These are phyloP conservation scores for Torymus auratus DNA, from an alignment of 2,888 invertebrate species.

Conservation along the genomic window DNA sequence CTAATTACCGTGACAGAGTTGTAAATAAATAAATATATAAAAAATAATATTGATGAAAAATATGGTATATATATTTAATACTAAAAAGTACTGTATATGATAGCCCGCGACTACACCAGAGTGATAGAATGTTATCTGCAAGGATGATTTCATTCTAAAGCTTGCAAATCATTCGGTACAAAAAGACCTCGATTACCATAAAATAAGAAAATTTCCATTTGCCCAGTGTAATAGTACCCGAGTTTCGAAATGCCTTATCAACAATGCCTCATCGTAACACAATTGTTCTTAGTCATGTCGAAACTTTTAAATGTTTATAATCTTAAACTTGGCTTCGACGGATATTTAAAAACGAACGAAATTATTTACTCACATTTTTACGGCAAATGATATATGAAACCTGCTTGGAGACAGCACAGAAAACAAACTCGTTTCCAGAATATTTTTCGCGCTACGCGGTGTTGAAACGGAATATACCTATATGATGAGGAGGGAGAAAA, in stretches of 20 bases:
- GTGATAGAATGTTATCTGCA: neutral
- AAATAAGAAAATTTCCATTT: neutral
- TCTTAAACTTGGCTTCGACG: no score
- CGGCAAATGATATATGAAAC: neutral
- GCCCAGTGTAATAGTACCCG: neutral
- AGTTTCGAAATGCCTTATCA: neutral
- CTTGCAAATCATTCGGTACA: neutral
- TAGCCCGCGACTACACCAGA: no score
- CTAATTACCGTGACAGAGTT: no score
- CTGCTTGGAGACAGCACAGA: constrained; percentile 2
- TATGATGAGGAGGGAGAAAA: neutral
- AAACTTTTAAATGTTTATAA: no score
- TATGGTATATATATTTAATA: no score
- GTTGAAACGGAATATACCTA: constrained; percentile 7
- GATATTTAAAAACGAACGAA: neutral
- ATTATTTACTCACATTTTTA: constrained; percentile 21
- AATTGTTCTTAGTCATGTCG: no score
- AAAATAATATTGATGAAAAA: no score
- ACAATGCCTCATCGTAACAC: neutral
- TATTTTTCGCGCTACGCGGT: constrained; percentile 13
- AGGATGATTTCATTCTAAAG: neutral
- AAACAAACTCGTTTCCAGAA: constrained; percentile 11
- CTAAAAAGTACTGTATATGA: no score
- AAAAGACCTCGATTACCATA: neutral
- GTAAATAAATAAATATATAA: no score